These are phyloP conservation scores for Neosalanx taihuensis DNA, from an alignment of 2,797 vertebrate species.

Conservation along the genomic window DNA sequence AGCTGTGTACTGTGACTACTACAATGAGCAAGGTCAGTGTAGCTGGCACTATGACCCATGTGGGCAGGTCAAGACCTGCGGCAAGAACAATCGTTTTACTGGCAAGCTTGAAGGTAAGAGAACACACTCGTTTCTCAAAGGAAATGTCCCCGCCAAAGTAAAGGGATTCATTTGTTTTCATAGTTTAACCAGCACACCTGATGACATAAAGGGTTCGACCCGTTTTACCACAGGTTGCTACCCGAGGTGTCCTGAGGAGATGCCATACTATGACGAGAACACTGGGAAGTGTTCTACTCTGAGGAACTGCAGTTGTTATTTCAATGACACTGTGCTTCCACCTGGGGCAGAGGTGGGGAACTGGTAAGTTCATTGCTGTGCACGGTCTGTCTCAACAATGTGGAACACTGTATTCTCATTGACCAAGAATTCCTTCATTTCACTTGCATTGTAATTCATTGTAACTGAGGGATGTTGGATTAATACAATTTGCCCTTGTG, in stretches of 20 bases:
- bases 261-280: constrained; percentile 80
- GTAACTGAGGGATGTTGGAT: not conserved
- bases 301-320: constrained; percentile 74
- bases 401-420: not conserved
- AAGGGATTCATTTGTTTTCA: not conserved
- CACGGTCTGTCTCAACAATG: not conserved
- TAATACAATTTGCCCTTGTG: too few relatives aligned
- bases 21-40: constrained; percentile 71
- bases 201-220: not conserved
- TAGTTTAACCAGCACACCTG: not conserved
- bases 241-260: constrained; percentile 72
- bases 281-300: constrained; percentile 70
- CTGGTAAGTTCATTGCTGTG: constrained; percentile 61
- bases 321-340: constrained; percentile 60
- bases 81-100: constrained; percentile 55
- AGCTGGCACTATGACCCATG: constrained; percentile 84
- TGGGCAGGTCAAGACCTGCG: constrained; percentile 72
- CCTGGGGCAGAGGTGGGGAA: constrained; percentile 34
- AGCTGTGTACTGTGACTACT: constrained; percentile 86
- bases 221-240: constrained; percentile 74
- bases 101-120: constrained; percentile 79
- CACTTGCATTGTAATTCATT: too few relatives aligned
- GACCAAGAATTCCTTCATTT: too few relatives aligned
- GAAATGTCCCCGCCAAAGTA: not conserved
- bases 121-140: not conserved